Percentiles rank a stretch among this genome's conserved stretches.
Conservation (phyloP, 2,888 invertebrate species). For the Syritta pipiens region DNA sequence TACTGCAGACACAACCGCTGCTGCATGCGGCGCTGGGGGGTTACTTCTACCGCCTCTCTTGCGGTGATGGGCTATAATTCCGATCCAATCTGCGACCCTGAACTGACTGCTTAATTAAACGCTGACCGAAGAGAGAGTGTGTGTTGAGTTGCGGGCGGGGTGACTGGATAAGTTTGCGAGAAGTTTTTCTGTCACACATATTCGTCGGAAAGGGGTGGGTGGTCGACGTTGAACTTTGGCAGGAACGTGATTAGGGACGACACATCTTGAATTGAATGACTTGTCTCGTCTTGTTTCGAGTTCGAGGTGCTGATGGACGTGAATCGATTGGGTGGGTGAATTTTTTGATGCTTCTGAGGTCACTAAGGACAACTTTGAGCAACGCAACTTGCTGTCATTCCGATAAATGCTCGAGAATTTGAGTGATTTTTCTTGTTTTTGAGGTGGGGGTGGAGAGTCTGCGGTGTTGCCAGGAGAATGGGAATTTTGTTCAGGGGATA, state of each 20-base stretch:
- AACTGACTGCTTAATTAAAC: constrained; percentile 69
- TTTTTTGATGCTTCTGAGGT: too few relatives aligned
- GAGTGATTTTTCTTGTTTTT: too few relatives aligned
- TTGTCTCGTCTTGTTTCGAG: constrained; percentile 51
- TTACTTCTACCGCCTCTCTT: neutral
- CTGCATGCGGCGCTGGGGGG: constrained; percentile 10
- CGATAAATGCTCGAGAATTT: too few relatives aligned
- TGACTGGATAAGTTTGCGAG: constrained; percentile 19
- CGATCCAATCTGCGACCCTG: constrained; percentile 69
- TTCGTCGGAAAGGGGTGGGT: neutral
- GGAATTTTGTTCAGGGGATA: too few relatives aligned
- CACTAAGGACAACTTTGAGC: too few relatives aligned
- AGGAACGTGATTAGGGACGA: constrained; percentile 57
- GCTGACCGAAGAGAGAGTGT: constrained; percentile 56
- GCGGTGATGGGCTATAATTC: constrained; percentile 67
- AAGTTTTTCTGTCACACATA: constrained; percentile 58
- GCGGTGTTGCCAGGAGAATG: too few relatives aligned
- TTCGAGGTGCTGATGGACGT: constrained; percentile 41
- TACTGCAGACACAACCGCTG: constrained; percentile 64
- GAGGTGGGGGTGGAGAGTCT: too few relatives aligned
- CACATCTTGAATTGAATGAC: constrained; percentile 66
- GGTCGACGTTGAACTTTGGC: constrained; percentile 41
- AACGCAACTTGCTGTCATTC: too few relatives aligned
- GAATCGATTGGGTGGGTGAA: neutral
- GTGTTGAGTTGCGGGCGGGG: neutral